These are phyloP conservation scores for Coptodon rendalli DNA, from an alignment of 2,113 vertebrate species.

Conservation along the genomic window DNA sequence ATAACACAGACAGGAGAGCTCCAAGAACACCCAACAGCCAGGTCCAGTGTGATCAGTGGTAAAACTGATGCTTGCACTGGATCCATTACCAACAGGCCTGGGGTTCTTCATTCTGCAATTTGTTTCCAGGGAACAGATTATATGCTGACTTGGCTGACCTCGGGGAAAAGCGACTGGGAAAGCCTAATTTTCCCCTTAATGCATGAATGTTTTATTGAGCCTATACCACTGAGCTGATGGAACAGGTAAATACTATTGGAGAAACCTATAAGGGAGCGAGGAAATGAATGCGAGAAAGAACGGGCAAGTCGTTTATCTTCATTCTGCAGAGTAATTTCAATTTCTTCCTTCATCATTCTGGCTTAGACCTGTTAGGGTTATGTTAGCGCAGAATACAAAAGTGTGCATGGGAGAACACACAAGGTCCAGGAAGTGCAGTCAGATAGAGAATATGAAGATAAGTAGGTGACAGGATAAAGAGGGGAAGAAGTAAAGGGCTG, in stretches of 20 bases:
- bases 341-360: not conserved
- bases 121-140: conserved; percentile 23
- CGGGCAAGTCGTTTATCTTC: not conserved
- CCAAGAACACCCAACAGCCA: not conserved
- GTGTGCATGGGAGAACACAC: not conserved
- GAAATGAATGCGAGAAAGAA: not conserved
- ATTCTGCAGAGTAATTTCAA: not conserved
- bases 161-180: not conserved
- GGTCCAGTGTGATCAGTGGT: conserved; percentile 32
- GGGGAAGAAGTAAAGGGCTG: not conserved
- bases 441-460: not conserved
- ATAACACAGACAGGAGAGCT: not conserved
- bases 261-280: not conserved
- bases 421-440: not conserved
- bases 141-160: not conserved
- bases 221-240: not conserved
- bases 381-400: not conserved
- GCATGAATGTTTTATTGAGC: conserved; percentile 25
- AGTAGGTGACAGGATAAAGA: not conserved
- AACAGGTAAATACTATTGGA: not conserved
- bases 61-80: conserved; percentile 31
- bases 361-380: not conserved
- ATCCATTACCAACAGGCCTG: conserved; percentile 26
- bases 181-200: conserved; percentile 28
- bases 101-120: conserved; percentile 8